Evolutionary conservation across 2,888 invertebrate genomes (phyloP).

Genomic region (Diaphora mendica): DNA sequence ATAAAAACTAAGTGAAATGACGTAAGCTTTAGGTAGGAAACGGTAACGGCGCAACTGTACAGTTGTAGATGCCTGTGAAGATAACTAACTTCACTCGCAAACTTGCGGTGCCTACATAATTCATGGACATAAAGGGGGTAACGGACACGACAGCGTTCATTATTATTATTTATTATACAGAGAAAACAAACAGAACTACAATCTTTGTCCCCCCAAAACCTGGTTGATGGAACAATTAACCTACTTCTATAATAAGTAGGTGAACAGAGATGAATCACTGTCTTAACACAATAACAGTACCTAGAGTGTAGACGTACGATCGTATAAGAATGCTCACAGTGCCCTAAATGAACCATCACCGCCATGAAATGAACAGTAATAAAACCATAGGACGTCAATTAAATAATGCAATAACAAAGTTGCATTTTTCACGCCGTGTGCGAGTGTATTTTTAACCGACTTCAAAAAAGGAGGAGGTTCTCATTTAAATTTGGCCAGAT

Average conservation of each 20-base stretch:
- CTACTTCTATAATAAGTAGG: conserved; percentile 6
- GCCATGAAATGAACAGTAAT: background rate
- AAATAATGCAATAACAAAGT: background rate
- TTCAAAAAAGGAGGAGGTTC: too few species aligned
- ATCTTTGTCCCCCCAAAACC: too few species aligned
- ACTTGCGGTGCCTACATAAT: too few species aligned
- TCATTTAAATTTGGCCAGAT: too few species aligned
- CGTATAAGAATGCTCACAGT: background rate
- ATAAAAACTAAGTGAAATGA: background rate
- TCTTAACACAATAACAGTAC: background rate
- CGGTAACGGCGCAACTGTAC: background rate
- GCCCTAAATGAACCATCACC: background rate
- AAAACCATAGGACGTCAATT: background rate
- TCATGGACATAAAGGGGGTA: background rate
- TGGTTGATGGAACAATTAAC: background rate
- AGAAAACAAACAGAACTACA: too few species aligned
- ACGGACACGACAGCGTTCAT: conserved; percentile 4
- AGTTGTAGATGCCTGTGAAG: background rate
- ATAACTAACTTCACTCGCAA: background rate
- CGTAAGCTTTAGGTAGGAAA: background rate
- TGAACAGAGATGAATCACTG: background rate
- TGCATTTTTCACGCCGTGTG: background rate
- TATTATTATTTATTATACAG: too few species aligned
- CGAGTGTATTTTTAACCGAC: background rate
- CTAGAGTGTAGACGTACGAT: background rate